A percentile compares a stretch with the other conserved stretches of the same genome.
phyloP scores from a whole-genome alignment of 1,140 invertebrate species.

The Euschistus heros region DNA sequence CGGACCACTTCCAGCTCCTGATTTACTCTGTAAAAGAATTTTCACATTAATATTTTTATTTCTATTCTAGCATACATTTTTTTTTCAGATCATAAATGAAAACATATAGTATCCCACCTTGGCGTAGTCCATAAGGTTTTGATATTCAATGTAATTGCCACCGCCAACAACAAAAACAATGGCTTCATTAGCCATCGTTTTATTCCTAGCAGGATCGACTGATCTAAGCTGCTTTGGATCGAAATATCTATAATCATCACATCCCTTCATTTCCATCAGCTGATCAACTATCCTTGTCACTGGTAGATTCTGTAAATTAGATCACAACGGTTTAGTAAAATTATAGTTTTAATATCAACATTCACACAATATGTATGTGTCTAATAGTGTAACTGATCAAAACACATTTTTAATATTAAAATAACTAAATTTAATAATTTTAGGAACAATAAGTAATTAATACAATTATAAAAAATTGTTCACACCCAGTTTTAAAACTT shows the following conservation, averaged over 20 bases:
- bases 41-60: too few relatives aligned
- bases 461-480: neutral
- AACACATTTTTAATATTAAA: too few relatives aligned
- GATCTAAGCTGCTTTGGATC: slow-evolving; percentile 82
- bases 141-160: slow-evolving; percentile 99
- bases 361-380: too few relatives aligned
- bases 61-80: too few relatives aligned
- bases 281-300: slow-evolving; percentile 86
- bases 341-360: too few relatives aligned
- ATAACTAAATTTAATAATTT: too few relatives aligned
- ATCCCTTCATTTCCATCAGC: slow-evolving; percentile 72
- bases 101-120: slow-evolving; percentile 50
- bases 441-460: too few relatives aligned
- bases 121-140: slow-evolving; percentile 92
- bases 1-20: slow-evolving; percentile 23
- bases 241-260: slow-evolving; percentile 81
- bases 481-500: too few relatives aligned
- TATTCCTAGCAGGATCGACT: slow-evolving; percentile 48
- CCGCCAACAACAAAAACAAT: slow-evolving; percentile 96
- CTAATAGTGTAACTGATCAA: too few relatives aligned
- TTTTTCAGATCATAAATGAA: too few relatives aligned
- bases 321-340: too few relatives aligned
- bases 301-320: slow-evolving; percentile 58
- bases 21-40: slow-evolving; percentile 30
- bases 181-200: slow-evolving; percentile 59